Evolutionary conservation across 2,797 vertebrate species (phyloP).

Genomic region (Morus bassanus): DNA sequence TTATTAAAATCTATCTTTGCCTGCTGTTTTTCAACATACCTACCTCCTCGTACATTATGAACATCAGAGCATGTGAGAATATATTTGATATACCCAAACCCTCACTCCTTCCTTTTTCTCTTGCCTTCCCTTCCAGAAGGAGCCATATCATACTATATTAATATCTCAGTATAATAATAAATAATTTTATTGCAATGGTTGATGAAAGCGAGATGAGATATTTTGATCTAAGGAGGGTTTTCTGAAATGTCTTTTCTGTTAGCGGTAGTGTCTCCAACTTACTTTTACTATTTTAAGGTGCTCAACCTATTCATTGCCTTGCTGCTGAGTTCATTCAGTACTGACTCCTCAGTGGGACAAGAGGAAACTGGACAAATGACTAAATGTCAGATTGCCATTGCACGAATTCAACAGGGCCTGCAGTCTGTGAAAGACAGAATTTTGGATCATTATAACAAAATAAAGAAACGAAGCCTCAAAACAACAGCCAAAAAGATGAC

Average conservation of each 20-base stretch:
- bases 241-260: neutral
- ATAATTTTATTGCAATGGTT: neutral
- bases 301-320: constrained; percentile 94
- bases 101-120: neutral
- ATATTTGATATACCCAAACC: neutral
- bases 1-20: neutral
- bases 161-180: neutral
- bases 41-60: neutral
- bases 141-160: neutral
- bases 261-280: neutral
- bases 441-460: constrained; percentile 39
- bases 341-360: constrained; percentile 73
- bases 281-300: constrained; percentile 74
- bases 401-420: constrained; percentile 77
- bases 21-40: neutral
- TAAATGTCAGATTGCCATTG: constrained; percentile 86
- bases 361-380: constrained; percentile 82
- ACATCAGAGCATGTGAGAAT: neutral
- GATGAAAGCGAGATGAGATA: neutral
- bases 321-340: constrained; percentile 91
- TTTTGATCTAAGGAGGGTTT: neutral
- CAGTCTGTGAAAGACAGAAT: constrained; percentile 63
- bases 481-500: constrained; percentile 63
- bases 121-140: neutral
- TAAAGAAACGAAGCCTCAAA: constrained; percentile 4